Evolutionary conservation across 2,113 vertebrate species (phyloP), one percentile per base, ranked within the genome.

Genomic region (Callopanchax toddi): DNA sequence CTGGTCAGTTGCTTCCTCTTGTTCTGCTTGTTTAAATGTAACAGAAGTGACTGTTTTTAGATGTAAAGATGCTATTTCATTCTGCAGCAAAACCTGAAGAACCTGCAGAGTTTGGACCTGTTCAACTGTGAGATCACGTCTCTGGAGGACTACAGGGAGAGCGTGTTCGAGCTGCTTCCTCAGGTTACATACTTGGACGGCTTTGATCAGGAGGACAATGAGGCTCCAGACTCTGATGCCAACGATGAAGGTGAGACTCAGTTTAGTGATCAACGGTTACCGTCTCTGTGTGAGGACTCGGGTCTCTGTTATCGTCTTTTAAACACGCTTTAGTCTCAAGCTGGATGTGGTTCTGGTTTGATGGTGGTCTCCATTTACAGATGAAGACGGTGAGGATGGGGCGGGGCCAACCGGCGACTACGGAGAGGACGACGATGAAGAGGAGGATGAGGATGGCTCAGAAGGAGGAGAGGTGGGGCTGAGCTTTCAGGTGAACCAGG

Each of bases 51-150:
- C 3, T 34, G 3, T 15, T 18, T 15, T 32, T 9, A 57, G 21
- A 3, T 10, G 0, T 26, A 58, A 39, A 57, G 23, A 0, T 15
- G 16, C 21, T 4, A 1, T 70, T 18, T 74, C 22, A 6, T 64
- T 45, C 56, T 5, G 18, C 86, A 93, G 92, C 91, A 93, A 85
- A 94, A 92, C 78, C 72, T 91, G 79, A 90, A 91, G n/a, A 90
- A 89, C 69, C 90, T 93, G 0, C 83, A 51, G 70, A 93, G 92
- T 23, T 79, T 94, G 82, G 91, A 94, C 74, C 88, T 94, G 65
- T 95, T 93, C 68, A 93, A 91, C 83, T 94, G 91, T 2, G 92
- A 94, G 69, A 93, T 95, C 78, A 95, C 91, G 0, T 92, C 89
- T 63, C 89, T 94, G 70, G 92, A 91, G 78, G 92, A 92, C 67